Evolutionary conservation across 2,113 vertebrate genomes (phyloP).

Genomic region (Todiramphus chloris): DNA sequence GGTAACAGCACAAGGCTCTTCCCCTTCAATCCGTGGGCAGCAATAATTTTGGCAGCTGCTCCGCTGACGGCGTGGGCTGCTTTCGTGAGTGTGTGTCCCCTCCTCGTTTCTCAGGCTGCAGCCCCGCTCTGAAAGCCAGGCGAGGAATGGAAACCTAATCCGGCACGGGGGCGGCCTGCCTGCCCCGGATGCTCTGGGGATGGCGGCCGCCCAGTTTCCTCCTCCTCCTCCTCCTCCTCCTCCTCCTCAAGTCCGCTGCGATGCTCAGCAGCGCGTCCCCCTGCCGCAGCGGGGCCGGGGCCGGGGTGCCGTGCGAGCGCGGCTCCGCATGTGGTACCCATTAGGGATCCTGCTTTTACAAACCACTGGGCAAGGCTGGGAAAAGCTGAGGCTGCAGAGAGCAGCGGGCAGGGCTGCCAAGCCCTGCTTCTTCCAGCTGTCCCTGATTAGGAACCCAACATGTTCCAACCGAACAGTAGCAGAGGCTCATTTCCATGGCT

Average conservation of each 20-base stretch:
- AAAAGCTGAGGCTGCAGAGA: neutral
- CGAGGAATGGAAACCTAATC: neutral
- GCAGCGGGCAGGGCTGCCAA: neutral
- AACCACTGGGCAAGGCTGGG: rapidly evolving
- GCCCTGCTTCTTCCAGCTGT: neutral
- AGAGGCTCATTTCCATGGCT: neutral
- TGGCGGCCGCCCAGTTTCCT: neutral
- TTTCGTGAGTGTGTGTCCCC: neutral
- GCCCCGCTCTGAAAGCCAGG: neutral
- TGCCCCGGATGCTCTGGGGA: neutral
- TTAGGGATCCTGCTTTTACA: neutral
- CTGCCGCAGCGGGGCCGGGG: rapidly evolving
- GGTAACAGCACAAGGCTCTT: neutral
- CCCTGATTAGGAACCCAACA: rapidly evolving
- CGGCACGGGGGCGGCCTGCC: neutral
- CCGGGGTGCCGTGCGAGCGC: neutral
- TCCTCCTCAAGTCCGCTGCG: rapidly evolving
- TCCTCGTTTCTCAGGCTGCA: constrained; percentile 13
- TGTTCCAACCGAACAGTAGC: neutral
- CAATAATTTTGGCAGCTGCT: neutral
- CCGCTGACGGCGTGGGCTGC: neutral
- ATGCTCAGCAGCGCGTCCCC: rapidly evolving
- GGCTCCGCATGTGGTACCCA: neutral
- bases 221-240: neutral
- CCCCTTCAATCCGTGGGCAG: neutral